These are phyloP conservation scores for Onychomys torridus DNA, from an alignment of 2,797 vertebrate species.

Conservation along the genomic window DNA sequence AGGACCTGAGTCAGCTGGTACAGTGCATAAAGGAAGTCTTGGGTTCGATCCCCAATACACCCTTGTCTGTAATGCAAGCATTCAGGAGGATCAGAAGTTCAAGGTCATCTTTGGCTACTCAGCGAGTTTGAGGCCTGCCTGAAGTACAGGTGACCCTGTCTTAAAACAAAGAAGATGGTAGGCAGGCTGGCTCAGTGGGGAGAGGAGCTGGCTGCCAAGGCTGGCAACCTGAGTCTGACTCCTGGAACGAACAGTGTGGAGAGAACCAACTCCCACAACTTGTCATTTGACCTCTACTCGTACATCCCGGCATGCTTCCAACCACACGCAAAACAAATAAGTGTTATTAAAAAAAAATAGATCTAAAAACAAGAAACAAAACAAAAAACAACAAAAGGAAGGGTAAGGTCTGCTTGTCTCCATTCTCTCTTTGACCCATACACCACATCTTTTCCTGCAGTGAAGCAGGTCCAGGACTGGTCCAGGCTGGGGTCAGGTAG, in stretches of 20 bases:
- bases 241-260: background rate
- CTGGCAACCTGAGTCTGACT: background rate
- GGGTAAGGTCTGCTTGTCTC: background rate
- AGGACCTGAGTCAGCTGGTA: background rate
- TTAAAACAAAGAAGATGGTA: background rate
- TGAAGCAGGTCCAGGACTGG: background rate
- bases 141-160: background rate
- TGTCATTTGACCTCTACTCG: background rate
- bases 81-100: background rate
- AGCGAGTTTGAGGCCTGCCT: background rate
- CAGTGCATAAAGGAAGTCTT: background rate
- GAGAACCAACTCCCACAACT: background rate
- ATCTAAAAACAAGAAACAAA: background rate
- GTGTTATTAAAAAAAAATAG: background rate
- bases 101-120: too few species aligned
- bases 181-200: background rate
- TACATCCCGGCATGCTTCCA: background rate
- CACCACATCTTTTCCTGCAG: background rate
- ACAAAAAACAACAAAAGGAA: background rate
- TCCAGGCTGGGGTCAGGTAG: accelerated
- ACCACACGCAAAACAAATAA: background rate
- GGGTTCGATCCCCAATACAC: background rate
- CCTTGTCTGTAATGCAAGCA: background rate
- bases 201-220: background rate
- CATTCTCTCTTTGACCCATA: background rate